A percentile compares a stretch with the other conserved stretches of the same genome.
These are phyloP conservation scores for Anastrepha obliqua DNA, from an alignment of 1,140 invertebrate species.

Conservation along the genomic window DNA sequence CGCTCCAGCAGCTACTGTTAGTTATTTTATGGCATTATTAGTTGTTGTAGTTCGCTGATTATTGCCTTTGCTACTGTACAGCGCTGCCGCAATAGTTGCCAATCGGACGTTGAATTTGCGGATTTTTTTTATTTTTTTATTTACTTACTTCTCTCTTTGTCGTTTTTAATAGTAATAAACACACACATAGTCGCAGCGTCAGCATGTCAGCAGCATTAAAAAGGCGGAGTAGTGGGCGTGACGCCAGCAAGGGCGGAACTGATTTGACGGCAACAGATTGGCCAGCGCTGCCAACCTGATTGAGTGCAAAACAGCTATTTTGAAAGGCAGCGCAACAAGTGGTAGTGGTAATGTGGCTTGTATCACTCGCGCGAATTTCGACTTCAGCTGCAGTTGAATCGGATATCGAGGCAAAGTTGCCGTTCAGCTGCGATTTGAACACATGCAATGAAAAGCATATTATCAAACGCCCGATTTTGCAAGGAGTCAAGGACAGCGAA, in stretches of 20 bases:
- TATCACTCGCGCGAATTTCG: background rate
- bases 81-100: background rate
- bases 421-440: background rate
- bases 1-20: slow-evolving; percentile 44
- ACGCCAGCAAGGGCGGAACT: background rate
- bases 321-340: background rate
- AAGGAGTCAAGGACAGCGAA: background rate
- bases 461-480: background rate
- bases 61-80: slow-evolving; percentile 9
- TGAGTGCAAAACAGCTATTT: background rate
- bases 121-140: background rate
- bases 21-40: slow-evolving; percentile 43
- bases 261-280: slow-evolving; percentile 45
- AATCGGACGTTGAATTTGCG: background rate
- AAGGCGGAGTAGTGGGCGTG: slow-evolving; percentile 44
- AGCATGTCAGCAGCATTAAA: slow-evolving; percentile 17
- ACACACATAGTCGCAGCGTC: background rate
- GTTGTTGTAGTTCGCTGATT: slow-evolving; percentile 31
- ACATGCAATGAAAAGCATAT: background rate
- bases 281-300: slow-evolving; percentile 5
- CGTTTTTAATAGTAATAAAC: background rate
- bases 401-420: background rate
- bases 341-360: too few relatives aligned
- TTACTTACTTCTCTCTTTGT: background rate
- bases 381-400: background rate